These are phyloP conservation scores for Oophaga pumilio DNA, from an alignment of 2,113 vertebrate genomes.

Conservation along the genomic window DNA sequence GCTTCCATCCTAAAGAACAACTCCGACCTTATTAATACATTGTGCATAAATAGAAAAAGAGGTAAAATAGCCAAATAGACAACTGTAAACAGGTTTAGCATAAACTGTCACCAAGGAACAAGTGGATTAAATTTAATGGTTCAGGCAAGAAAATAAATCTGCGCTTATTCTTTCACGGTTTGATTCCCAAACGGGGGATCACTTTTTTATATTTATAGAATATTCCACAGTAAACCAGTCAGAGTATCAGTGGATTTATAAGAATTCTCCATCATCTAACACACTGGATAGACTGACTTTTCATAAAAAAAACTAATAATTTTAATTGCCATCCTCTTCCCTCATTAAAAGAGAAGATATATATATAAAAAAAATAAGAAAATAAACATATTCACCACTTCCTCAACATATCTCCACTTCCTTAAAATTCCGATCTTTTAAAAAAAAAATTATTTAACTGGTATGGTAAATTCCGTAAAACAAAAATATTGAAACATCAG, in stretches of 20 bases:
- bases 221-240: not conserved
- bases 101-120: slow-evolving; percentile 43
- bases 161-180: slow-evolving; percentile 26
- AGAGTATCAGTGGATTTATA: not conserved
- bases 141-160: slow-evolving; percentile 42
- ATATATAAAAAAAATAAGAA: too few relatives aligned
- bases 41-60: not conserved
- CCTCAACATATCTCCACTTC: too few relatives aligned
- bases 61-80: slow-evolving; percentile 24
- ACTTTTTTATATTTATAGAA: slow-evolving; percentile 9
- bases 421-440: too few relatives aligned
- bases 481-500: too few relatives aligned
- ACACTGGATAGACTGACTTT: not conserved
- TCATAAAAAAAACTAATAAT: not conserved
- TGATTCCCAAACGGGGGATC: slow-evolving; percentile 11
- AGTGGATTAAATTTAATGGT: slow-evolving; percentile 40
- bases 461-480: too few relatives aligned
- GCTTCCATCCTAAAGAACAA: not conserved
- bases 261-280: not conserved
- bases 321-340: too few relatives aligned
- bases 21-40: slow-evolving; percentile 5
- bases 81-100: slow-evolving; percentile 30
- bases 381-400: too few relatives aligned
- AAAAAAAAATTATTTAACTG: too few relatives aligned
- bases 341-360: too few relatives aligned